Base-by-base conservation (phyloP, 2,888 invertebrate genomes). In the Hylaea fasciaria region DNA sequence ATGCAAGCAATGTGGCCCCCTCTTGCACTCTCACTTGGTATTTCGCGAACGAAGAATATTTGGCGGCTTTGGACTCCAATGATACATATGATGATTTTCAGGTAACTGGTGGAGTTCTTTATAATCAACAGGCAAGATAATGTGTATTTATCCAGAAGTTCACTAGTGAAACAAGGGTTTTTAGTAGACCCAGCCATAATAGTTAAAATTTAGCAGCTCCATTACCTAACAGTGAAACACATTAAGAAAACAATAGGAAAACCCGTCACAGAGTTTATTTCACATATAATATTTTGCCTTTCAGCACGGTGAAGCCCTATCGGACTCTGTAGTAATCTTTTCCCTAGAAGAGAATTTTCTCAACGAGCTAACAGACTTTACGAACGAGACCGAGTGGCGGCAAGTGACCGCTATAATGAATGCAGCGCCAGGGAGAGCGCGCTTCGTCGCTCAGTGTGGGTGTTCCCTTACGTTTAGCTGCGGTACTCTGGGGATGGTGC, bases 291-390 rank as follows among this genome's bases (percentile, higher is more conserved):
- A 5, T 28, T 28, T 28, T 7, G 28, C 28, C 7, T 32, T 32
- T 32, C 32, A 87, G 88, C 80, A 82, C 41, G 87, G 85, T 3
- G 65, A 69, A 61, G 69, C 71, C 9, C 61, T 86, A 64, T 67
- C 83, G 1, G 81, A 82, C 10, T 68, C 81, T 0, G 9, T 82
- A 22, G 82, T 80, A 48, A 73, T 84, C 53, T 75, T 74, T 54
- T 87, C 87, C 0, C 66, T 86, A 0, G 86, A 87, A 76, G 82
- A 85, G 35, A 85, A 81, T 69, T 87, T 88, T 60, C 72, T 87
- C 1, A 80, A 74, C 43, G 87, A 86, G 60, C 69, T 87, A 43
- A 67, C 81, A 0, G 86, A 87, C 68, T 87, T 74, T 50, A 71
- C 82, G 3, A 87, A 87, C 62, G 85, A 84, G 53, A 86, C 85